Conservation (phyloP, 2,888 invertebrate species). For the Drosophila pseudotakahashii region DNA sequence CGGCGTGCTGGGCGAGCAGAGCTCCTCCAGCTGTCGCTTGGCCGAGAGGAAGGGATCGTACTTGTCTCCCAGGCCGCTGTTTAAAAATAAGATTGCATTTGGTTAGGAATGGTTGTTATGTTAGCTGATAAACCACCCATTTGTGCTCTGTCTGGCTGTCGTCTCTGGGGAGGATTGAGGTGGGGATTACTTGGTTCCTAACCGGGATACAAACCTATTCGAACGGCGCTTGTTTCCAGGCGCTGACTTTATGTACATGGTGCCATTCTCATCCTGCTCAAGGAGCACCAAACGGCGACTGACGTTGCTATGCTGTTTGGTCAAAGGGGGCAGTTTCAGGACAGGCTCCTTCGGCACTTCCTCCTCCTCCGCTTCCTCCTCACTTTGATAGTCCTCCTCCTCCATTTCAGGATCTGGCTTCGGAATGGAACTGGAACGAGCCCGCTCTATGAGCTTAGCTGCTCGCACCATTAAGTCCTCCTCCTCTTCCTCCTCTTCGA, state of each 20-base stretch:
- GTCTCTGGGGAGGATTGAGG: constrained; percentile 28
- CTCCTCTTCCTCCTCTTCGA: neutral
- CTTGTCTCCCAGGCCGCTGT: constrained; percentile 69
- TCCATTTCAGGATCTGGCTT: neutral
- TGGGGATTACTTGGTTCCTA: neutral
- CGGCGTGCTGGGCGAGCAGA: constrained; percentile 87
- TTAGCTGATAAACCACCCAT: constrained; percentile 22
- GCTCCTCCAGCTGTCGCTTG: constrained; percentile 92
- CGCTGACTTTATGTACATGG: constrained; percentile 66
- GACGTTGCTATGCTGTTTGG: constrained; percentile 19
- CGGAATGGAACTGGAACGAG: neutral
- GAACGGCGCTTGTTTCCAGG: constrained; percentile 18
- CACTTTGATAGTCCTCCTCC: neutral
- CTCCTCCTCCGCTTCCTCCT: constrained; percentile 20
- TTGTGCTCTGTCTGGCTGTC: constrained; percentile 63
- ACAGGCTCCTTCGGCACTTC: neutral
- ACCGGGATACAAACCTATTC: constrained; percentile 69
- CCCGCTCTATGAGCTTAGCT: neutral
- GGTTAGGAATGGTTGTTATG: neutral
- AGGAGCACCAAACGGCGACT: constrained; percentile 53
- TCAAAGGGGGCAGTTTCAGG: constrained; percentile 14
- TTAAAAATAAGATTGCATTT: neutral
- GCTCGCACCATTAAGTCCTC: neutral
- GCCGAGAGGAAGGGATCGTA: constrained; percentile 93
- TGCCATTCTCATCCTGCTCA: constrained; percentile 61